Evolutionary conservation across 2,797 vertebrate genomes (phyloP).

Genomic region (Gephyroberyx darwinii): DNA sequence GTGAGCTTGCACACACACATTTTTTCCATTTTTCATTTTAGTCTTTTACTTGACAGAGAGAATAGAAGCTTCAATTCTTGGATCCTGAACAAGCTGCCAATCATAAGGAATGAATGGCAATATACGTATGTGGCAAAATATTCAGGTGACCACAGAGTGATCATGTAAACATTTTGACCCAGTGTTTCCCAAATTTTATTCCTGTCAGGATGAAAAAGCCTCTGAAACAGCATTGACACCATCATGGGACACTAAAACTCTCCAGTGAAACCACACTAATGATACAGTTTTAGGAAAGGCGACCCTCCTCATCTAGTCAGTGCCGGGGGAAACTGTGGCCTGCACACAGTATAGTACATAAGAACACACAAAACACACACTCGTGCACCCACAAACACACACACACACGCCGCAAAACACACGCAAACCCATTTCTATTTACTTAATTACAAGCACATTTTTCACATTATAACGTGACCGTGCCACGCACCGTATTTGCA

Average conservation of each 20-base stretch:
- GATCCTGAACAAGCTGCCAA: not conserved
- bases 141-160: not conserved
- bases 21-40: conserved; percentile 54
- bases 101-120: not conserved
- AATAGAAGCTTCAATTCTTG: too few relatives aligned
- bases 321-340: not conserved
- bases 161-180: conserved; percentile 2
- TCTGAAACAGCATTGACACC: not conserved
- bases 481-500: conserved; percentile 40
- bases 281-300: not conserved
- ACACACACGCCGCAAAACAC: not conserved
- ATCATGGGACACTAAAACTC: not conserved
- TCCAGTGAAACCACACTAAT: not conserved
- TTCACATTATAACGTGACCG: conserved; percentile 27
- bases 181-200: conserved; percentile 27
- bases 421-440: conserved; percentile 31
- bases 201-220: conserved; percentile 1
- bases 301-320: too few relatives aligned
- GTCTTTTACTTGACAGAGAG: conserved; percentile 24
- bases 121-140: conserved; percentile 1
- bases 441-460: conserved; percentile 46
- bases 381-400: not conserved
- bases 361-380: not conserved
- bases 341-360: not conserved
- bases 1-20: conserved; percentile 40